Evolutionary conservation across 2,113 vertebrate species (phyloP), one percentile per base, ranked within the genome.

Genomic region (Eira barbara): DNA sequence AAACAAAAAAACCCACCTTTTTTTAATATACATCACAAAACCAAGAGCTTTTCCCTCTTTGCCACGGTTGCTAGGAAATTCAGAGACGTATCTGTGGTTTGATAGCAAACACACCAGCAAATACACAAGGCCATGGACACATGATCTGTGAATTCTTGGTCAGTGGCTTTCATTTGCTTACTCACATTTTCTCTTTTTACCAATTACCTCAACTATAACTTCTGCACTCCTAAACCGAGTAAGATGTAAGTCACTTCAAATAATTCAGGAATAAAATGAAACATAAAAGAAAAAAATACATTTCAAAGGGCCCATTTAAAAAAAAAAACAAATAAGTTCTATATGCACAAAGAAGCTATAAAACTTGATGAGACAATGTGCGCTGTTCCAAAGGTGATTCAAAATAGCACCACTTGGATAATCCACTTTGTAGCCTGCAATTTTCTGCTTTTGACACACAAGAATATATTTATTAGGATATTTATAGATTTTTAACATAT

Each of bases 401-500:
- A 61, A 95, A 98, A 91, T 29, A 95, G 15, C 2, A 9, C 93
- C 67, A 88, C 92, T 96, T 93, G 86, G 82, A 91, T 97, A 96
- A 97, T 84, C 94, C 91, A 76, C 83, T 89, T 93, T 93, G 82
- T 61, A 95, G 85, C 88, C 91, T 89, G 93, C 73, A 98, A 97
- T 97, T 98, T 98, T 95, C 81, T 96, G 93, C 78, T 92, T 96
- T 90, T 95, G 92, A 57, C 21, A 57, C 57, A 31, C 8, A 91
- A 76, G 73, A 97, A 97, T 97, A 97, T 95, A 97, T 96, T 96
- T 97, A 97, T 98, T 98, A 97, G 97, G 95, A 47, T 98, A 98
- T 97, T 98, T 98, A 98, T 98, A 98, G 97, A 93, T 86, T 95
- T 97, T 98, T 97, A 97, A 93, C 93, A 73, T 97, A 95, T 97